These are phyloP conservation scores for Rattus norvegicus DNA, from an alignment of 2,113 vertebrate genomes.

Conservation along the genomic window DNA sequence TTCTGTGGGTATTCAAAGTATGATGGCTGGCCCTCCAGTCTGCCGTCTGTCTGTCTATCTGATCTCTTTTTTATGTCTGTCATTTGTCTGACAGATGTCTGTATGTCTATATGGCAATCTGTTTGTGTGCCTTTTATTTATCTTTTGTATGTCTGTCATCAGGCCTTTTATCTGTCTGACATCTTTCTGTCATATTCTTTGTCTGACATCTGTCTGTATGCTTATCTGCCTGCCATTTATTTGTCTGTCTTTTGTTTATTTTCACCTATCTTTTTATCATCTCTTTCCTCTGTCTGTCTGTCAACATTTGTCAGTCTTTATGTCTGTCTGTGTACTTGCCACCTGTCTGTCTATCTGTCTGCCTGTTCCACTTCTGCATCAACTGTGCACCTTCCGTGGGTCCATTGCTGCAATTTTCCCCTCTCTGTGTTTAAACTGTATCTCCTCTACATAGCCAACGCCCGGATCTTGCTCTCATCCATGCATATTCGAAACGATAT, in stretches of 20 bases:
- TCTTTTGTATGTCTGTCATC: neutral
- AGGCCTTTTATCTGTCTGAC: neutral
- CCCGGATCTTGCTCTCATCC: neutral
- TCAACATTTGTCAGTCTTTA: neutral
- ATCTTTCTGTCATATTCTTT: neutral
- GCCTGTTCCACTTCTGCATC: neutral
- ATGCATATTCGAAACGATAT: neutral
- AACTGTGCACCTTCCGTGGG: accelerated
- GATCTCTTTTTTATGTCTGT: neutral
- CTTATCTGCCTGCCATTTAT: neutral
- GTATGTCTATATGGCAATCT: neutral
- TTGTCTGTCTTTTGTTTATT: neutral
- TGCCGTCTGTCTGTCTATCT: neutral
- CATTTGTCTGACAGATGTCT: neutral
- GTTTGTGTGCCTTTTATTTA: neutral
- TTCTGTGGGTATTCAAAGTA: neutral
- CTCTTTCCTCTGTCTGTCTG: neutral
- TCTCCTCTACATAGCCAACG: no score
- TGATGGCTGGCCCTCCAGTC: neutral
- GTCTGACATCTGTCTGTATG: neutral
- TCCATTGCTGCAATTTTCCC: neutral
- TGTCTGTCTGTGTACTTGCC: neutral
- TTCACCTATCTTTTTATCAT: neutral
- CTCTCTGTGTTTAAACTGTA: neutral
- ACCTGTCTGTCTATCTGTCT: neutral